phyloP scores from a whole-genome alignment of 2,888 invertebrate species.

The Petrolisthes manimaculis region DNA sequence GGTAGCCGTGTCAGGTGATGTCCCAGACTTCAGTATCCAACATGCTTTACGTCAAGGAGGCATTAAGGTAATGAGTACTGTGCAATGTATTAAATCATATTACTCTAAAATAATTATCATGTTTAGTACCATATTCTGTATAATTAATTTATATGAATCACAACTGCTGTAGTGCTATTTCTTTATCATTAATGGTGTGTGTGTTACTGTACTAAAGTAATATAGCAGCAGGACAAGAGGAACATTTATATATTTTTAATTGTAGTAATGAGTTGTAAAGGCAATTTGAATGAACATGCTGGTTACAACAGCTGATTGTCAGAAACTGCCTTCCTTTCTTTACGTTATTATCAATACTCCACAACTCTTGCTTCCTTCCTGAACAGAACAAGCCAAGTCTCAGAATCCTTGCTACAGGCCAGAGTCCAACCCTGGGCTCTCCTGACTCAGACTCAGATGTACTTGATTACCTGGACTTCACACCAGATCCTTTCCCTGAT shows the following conservation, averaged over 20 bases:
- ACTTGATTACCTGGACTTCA: slow-evolving; percentile 48
- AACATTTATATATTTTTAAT: no score
- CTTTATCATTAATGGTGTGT: not conserved
- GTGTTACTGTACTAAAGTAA: no score
- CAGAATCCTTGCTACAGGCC: slow-evolving; percentile 15
- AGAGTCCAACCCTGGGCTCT: slow-evolving; percentile 40
- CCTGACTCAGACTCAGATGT: slow-evolving; percentile 49
- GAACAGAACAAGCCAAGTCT: slow-evolving; percentile 27
- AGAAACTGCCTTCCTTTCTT: not conserved
- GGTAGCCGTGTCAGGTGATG: not conserved
- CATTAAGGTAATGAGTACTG: not conserved
- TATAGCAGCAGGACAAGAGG: no score
- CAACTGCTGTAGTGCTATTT: not conserved
- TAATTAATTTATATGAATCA: not conserved
- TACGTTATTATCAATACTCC: not conserved
- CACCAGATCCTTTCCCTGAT: slow-evolving; percentile 37
- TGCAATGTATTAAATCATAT: not conserved
- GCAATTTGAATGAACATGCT: not conserved
- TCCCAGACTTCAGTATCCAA: not conserved
- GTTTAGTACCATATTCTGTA: not conserved
- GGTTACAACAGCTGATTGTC: no score
- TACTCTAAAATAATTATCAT: not conserved
- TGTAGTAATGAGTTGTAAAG: no score
- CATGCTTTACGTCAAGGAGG: not conserved
- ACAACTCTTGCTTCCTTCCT: not conserved